These are phyloP conservation scores for Tyto alba DNA, from an alignment of 2,113 vertebrate species.

Conservation along the genomic window DNA sequence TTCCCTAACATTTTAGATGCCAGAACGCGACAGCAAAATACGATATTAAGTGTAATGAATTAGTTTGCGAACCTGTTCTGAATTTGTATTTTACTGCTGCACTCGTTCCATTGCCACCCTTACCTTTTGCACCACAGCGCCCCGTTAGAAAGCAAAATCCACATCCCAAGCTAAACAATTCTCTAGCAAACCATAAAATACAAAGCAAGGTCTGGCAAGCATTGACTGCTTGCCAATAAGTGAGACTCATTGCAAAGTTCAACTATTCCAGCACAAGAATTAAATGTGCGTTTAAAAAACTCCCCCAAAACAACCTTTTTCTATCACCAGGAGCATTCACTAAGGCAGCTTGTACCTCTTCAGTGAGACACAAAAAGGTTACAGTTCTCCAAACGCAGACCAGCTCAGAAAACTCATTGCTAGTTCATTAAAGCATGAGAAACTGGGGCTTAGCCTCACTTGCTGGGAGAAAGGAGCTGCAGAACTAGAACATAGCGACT, in stretches of 20 bases:
- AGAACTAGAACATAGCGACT: background rate
- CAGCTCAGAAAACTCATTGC: background rate
- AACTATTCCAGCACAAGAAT: background rate
- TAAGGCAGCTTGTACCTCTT: too few species aligned
- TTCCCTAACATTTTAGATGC: background rate
- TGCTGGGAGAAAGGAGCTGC: too few species aligned
- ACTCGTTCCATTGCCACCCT: background rate
- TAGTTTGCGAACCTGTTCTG: background rate
- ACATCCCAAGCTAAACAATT: background rate
- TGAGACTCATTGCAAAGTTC: too few species aligned
- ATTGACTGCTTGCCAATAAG: background rate
- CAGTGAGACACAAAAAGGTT: background rate
- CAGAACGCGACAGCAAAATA: background rate
- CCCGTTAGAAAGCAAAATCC: background rate
- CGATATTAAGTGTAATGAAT: background rate
- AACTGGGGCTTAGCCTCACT: rapidly evolving
- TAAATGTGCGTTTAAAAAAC: background rate
- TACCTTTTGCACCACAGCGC: background rate
- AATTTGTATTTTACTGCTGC: background rate
- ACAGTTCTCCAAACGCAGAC: background rate
- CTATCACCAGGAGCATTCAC: background rate
- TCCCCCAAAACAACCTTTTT: background rate
- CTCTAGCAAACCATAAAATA: background rate
- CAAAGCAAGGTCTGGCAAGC: background rate
- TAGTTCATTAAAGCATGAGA: background rate